These are phyloP conservation scores for Tympanoctomys barrerae DNA, from an alignment of 2,797 vertebrate species.

Conservation along the genomic window DNA sequence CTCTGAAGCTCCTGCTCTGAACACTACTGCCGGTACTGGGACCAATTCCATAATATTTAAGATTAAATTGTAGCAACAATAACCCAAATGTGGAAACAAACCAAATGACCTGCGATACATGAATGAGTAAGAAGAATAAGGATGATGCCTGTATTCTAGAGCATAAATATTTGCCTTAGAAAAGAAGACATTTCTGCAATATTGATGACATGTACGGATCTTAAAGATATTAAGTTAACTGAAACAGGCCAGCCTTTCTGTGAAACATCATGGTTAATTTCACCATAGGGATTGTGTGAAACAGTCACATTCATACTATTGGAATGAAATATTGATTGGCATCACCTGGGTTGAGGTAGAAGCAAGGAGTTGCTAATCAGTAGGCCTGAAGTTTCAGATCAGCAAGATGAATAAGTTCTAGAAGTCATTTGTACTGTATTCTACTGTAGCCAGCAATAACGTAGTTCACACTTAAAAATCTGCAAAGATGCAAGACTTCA, in stretches of 20 bases:
- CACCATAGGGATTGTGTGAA: neutral
- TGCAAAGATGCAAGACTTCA: neutral
- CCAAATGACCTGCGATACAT: fast-evolving
- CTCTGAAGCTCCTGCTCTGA: neutral
- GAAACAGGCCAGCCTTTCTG: neutral
- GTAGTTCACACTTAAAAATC: neutral
- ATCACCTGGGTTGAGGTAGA: neutral
- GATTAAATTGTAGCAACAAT: neutral
- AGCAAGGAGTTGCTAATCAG: too few species aligned
- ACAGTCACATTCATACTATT: neutral
- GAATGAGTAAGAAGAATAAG: neutral
- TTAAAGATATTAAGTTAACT: too few species aligned
- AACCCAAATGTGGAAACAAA: neutral
- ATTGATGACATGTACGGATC: fast-evolving
- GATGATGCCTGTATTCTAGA: neutral
- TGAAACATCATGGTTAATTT: neutral
- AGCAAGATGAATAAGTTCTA: neutral
- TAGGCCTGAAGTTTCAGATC: neutral
- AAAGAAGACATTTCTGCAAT: neutral
- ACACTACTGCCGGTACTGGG: neutral
- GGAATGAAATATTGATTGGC: neutral
- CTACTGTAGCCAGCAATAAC: neutral
- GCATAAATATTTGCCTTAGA: neutral
- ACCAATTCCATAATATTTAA: neutral
- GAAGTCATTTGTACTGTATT: neutral